Evolutionary conservation across 2,113 vertebrate species (phyloP).

Genomic region (Cacatua alba): DNA sequence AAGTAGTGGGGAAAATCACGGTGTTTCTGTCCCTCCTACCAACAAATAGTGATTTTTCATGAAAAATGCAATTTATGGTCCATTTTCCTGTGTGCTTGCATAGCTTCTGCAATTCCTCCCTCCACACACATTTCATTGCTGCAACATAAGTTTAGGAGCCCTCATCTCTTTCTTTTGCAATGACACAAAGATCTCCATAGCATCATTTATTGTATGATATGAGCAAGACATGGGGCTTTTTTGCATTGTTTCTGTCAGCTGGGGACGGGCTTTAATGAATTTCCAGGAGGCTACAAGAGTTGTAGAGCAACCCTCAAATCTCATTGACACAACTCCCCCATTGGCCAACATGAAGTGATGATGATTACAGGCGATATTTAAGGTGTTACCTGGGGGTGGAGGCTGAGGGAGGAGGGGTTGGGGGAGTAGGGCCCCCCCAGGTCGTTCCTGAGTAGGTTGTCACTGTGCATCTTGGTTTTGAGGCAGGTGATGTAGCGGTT

Average conservation of each 20-base stretch:
- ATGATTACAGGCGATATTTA: accelerated
- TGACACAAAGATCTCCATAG: neutral
- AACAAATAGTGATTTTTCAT: neutral
- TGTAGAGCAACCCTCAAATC: neutral
- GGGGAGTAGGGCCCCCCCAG: constrained; percentile 95
- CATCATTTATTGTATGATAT: neutral
- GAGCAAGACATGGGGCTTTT: neutral
- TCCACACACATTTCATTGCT: neutral
- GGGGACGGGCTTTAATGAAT: neutral
- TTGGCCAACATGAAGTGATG: accelerated
- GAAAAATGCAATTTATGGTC: neutral
- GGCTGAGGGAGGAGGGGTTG: constrained; percentile 90
- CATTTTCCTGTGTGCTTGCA: neutral
- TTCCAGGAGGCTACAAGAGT: neutral
- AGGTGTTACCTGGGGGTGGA: constrained; percentile 82
- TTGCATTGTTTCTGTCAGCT: accelerated
- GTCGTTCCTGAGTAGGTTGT: constrained; percentile 98
- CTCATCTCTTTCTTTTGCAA: neutral
- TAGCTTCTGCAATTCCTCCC: neutral
- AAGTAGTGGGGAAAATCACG: neutral
- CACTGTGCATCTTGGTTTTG: constrained; percentile 99
- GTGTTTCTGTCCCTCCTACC: neutral
- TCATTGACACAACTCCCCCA: accelerated
- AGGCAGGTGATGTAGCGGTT: constrained; percentile 99
- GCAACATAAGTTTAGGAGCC: neutral